Evolutionary conservation across 2,113 vertebrate genomes (phyloP).

Genomic region (Archocentrus centrarchus): DNA sequence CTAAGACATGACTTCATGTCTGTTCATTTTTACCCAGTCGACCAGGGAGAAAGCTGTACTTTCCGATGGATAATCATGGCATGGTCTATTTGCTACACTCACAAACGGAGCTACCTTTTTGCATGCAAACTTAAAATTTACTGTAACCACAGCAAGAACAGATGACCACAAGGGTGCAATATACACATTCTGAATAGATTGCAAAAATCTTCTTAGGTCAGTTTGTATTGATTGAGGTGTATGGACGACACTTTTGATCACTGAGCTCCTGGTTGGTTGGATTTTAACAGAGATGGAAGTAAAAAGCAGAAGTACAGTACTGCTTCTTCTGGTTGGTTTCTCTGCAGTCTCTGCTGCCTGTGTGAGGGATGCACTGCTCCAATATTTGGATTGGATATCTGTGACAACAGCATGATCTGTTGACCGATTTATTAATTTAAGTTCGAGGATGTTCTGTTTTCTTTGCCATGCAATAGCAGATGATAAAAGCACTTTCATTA

Average conservation of each 20-base stretch:
- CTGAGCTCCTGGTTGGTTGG: fast-evolving
- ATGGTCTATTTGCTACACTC: neutral
- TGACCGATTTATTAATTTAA: neutral
- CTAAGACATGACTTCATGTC: conserved; percentile 33
- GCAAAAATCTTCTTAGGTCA: neutral
- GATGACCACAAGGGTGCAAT: neutral
- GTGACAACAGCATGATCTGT: neutral
- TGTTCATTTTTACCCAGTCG: neutral
- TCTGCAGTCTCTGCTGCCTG: neutral
- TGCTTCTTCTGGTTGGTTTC: neutral
- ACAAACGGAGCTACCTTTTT: neutral
- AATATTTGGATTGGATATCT: neutral
- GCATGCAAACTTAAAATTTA: neutral
- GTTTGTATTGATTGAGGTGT: neutral
- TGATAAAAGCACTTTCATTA: too few relatives aligned
- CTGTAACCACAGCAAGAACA: neutral
- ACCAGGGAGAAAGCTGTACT: neutral
- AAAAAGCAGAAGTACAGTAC: neutral
- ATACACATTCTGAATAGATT: too few relatives aligned
- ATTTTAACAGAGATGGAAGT: neutral
- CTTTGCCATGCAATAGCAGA: too few relatives aligned
- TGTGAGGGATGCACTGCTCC: neutral
- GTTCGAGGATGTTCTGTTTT: neutral
- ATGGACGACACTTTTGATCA: neutral
- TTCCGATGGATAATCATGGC: neutral